Percentiles rank a stretch among this genome's conserved stretches.
Evolutionary conservation across 2,888 invertebrate genomes (phyloP).

Genomic region (Amphipyra berbera): DNA sequence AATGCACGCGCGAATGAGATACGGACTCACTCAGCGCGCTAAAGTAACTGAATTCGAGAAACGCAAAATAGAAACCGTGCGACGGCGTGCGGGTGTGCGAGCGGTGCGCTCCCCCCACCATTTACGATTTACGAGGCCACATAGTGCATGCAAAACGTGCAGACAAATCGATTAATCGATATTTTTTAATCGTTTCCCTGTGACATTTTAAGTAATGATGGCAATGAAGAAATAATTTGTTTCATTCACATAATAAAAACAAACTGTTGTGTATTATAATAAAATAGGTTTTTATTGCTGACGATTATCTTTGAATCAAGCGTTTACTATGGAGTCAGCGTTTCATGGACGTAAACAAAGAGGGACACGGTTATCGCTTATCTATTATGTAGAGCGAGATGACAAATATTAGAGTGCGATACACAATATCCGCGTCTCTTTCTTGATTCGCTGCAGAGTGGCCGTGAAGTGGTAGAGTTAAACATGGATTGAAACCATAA

Average conservation of each 20-base stretch:
- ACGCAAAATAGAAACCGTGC: constrained; percentile 89
- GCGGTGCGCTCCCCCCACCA: constrained; percentile 81
- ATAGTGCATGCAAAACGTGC: constrained; percentile 75
- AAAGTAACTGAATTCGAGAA: constrained; percentile 87
- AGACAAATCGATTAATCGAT: constrained; percentile 74
- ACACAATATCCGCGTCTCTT: constrained; percentile 68
- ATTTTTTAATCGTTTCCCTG: constrained; percentile 41
- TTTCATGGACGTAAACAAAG: constrained; percentile 85
- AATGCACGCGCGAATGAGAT: constrained; percentile 80
- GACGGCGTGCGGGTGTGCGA: constrained; percentile 73
- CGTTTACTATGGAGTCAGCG: constrained; percentile 77
- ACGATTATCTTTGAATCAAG: constrained; percentile 61
- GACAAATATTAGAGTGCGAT: constrained; percentile 63
- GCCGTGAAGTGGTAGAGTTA: constrained; percentile 62
- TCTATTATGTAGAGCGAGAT: constrained; percentile 74
- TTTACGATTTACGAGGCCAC: constrained; percentile 86
- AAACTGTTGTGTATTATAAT: neutral
- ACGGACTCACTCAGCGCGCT: constrained; percentile 78
- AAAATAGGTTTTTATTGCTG: constrained; percentile 6
- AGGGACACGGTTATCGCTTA: constrained; percentile 79
- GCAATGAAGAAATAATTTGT: constrained; percentile 2
- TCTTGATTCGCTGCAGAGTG: constrained; percentile 60
- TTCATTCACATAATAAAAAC: neutral
- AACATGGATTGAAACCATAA: constrained; percentile 48
- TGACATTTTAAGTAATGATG: constrained; percentile 6